Conservation (phyloP, 2,797 vertebrate genomes). For the Eidolon dupreanum region DNA sequence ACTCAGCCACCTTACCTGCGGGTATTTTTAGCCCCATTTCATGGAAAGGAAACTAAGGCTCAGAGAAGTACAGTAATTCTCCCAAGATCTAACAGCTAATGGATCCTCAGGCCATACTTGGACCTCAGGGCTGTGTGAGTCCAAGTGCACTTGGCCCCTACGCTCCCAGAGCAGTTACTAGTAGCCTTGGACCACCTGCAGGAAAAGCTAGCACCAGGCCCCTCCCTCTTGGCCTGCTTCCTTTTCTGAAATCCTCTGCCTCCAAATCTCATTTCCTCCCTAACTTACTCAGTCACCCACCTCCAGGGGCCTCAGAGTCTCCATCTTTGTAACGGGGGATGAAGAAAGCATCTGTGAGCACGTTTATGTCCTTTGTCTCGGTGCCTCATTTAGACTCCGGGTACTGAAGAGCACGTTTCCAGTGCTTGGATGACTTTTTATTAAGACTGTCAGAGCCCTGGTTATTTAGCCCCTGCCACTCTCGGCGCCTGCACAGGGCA, state of each 20-base stretch:
- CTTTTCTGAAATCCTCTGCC: not conserved
- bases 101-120: not conserved
- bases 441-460: not conserved
- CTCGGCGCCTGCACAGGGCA: not conserved
- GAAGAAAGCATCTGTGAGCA: not conserved
- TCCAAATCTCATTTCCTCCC: not conserved
- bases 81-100: not conserved
- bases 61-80: not conserved
- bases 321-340: not conserved
- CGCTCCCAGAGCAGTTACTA: not conserved
- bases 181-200: fast-evolving
- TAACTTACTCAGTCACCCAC: not conserved
- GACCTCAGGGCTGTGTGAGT: not conserved
- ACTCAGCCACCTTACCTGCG: not conserved
- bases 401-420: not conserved
- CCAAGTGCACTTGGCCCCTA: not conserved
- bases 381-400: not conserved
- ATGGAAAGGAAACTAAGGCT: not conserved
- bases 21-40: not conserved
- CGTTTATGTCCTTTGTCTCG: fast-evolving
- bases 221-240: too few species aligned
- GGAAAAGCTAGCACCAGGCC: not conserved
- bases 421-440: not conserved
- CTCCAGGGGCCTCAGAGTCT: not conserved
- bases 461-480: fast-evolving